These are phyloP conservation scores for Carassius gibelio DNA, from an alignment of 2,113 vertebrate genomes.

Conservation along the genomic window DNA sequence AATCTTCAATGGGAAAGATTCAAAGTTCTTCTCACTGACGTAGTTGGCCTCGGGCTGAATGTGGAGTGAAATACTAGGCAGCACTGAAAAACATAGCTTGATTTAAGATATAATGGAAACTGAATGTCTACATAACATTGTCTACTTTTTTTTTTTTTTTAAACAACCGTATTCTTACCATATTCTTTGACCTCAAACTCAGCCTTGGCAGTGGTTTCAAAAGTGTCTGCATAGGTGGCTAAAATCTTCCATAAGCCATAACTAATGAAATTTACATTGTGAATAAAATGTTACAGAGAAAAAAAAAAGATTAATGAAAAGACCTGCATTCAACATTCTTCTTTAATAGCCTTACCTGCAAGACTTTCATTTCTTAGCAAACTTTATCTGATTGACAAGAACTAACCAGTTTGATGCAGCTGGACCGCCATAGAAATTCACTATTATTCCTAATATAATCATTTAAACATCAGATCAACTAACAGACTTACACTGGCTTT, in stretches of 20 bases:
- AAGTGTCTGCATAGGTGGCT: constrained; percentile 82
- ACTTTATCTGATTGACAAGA: not conserved
- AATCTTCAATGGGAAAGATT: constrained; percentile 66
- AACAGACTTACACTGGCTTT: constrained; percentile 83
- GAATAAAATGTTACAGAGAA: not conserved
- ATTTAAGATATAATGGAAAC: not conserved
- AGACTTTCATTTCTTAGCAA: not conserved
- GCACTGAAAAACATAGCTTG: constrained; percentile 61
- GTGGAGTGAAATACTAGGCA: constrained; percentile 73
- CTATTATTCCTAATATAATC: too few relatives aligned
- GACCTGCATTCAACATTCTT: not conserved
- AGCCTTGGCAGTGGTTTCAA: constrained; percentile 75
- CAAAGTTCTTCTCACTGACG: constrained; percentile 65
- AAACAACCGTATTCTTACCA: constrained; percentile 70
- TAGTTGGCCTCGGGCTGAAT: constrained; percentile 65
- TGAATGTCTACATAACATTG: not conserved
- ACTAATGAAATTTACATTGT: constrained; percentile 65
- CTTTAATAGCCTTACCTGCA: not conserved
- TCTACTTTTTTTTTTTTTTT: too few relatives aligned
- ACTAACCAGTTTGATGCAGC: too few relatives aligned
- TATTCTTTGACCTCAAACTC: constrained; percentile 94
- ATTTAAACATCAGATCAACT: too few relatives aligned
- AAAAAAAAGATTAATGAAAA: not conserved
- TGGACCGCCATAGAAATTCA: too few relatives aligned
- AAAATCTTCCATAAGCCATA: constrained; percentile 87